phyloP scores from a whole-genome alignment of 2,113 vertebrate genomes.

The Lethenteron camtschaticum region DNA sequence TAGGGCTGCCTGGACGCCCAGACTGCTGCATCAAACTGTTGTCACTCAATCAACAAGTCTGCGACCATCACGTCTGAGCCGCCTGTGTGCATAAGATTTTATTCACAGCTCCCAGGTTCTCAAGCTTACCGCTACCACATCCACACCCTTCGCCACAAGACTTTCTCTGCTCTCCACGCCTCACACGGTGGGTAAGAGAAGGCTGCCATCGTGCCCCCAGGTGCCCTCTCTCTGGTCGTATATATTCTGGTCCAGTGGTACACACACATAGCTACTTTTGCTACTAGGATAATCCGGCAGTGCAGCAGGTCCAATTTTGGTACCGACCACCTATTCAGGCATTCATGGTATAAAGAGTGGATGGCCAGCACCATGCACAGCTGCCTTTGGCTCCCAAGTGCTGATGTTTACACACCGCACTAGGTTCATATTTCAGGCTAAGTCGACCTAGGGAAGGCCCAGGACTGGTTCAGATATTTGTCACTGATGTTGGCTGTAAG shows the following conservation, averaged over 20 bases:
- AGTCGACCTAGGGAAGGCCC: too few relatives aligned
- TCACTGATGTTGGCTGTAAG: too few relatives aligned
- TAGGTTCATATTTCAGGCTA: too few relatives aligned
- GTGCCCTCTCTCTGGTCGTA: not conserved
- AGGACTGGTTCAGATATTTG: too few relatives aligned
- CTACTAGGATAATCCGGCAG: too few relatives aligned
- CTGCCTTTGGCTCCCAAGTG: too few relatives aligned
- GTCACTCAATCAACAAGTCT: not conserved
- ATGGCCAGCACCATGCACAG: too few relatives aligned
- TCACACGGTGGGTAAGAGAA: not conserved
- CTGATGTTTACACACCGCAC: too few relatives aligned
- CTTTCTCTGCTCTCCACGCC: not conserved
- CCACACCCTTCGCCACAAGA: not conserved
- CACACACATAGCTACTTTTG: not conserved
- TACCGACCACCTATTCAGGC: too few relatives aligned
- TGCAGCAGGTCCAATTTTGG: too few relatives aligned
- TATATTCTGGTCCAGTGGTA: not conserved
- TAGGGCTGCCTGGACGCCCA: slow-evolving; percentile 1
- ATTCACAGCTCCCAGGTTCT: not conserved
- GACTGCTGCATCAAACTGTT: not conserved
- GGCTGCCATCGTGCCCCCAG: not conserved
- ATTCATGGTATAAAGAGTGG: too few relatives aligned
- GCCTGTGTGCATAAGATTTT: not conserved
- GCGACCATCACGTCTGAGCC: not conserved
- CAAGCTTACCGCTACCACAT: not conserved